Evolutionary conservation across 2,888 invertebrate species (phyloP), one percentile per base, ranked within the genome.

Genomic region (Stenolophus ochropezus): DNA sequence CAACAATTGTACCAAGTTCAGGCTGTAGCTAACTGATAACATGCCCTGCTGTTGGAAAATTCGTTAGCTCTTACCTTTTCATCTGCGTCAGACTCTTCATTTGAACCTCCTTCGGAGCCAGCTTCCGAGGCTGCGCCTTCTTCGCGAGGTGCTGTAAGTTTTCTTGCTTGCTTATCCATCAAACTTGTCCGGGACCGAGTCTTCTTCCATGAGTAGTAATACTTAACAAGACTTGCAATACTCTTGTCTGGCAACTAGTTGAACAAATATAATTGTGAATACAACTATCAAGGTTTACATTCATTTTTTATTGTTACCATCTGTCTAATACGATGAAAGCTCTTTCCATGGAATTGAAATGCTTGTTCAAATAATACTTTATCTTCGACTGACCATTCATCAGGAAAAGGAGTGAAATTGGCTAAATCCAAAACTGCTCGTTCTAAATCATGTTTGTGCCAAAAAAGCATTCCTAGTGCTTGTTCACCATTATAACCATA

Each of bases 141-240:
- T 85, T 95, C 96, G 58, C 96, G 93, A 8, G 91, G 91, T 79
- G 90, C 90, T n/a, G 92, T 92, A 83, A 94, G 88, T 87, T 94
- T 94, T 83, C 93, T 91, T 1, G 94, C 94, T 87, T 95, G 94
- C 84, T 94, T 91, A 90, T 98, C 98, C 96, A 98, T 98, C 47
- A 98, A 91, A 86, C 98, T 98, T 79, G 96, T 96, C 82, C 97
- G 93, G 86, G 96, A 95, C 85, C 97, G 91, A 20, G 97, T 97
- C 89, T 98, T 98, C 89, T 99, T 99, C 98, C 98, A 98, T 86
- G 97, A 96, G 89, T 99, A 99, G 90, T 98, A 99, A 89, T 98
- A 98, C 90, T 98, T 98, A 0, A 99, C 98, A 86, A 99, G 91
- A 86, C 96, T 96, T 65, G 98, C 96, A 87, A 98, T 98, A 69